phyloP scores from a whole-genome alignment of 2,797 vertebrate genomes.

The Lemur catta region DNA sequence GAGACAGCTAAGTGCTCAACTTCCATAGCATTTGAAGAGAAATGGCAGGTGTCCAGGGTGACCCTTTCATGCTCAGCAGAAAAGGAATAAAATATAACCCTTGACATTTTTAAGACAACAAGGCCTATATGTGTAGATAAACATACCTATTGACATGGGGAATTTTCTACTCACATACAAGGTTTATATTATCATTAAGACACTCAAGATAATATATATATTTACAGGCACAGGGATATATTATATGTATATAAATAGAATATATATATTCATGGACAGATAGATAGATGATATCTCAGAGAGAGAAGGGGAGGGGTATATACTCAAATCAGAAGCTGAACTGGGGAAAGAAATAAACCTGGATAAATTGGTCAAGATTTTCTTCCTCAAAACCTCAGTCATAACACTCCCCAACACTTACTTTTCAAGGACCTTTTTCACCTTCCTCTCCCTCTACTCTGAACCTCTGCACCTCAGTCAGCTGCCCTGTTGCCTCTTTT shows the following conservation, averaged over 20 bases:
- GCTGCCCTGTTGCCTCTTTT: neutral
- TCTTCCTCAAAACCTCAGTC: neutral
- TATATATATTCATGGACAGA: neutral
- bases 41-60: neutral
- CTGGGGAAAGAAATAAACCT: neutral
- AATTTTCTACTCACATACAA: neutral
- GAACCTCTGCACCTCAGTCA: neutral
- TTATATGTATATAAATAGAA: neutral
- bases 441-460: rapidly evolving
- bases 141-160: neutral
- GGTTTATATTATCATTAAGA: neutral
- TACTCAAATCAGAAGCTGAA: neutral
- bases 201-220: neutral
- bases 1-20: neutral
- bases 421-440: neutral
- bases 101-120: neutral
- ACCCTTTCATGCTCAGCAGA: neutral
- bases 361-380: neutral
- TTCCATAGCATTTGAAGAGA: neutral
- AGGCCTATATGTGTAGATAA: neutral
- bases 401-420: neutral
- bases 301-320: neutral
- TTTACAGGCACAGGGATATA: neutral
- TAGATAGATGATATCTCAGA: neutral
- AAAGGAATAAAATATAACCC: neutral